These are phyloP conservation scores for Microcebus tavaratra DNA, from an alignment of 2,113 vertebrate genomes.

Conservation along the genomic window DNA sequence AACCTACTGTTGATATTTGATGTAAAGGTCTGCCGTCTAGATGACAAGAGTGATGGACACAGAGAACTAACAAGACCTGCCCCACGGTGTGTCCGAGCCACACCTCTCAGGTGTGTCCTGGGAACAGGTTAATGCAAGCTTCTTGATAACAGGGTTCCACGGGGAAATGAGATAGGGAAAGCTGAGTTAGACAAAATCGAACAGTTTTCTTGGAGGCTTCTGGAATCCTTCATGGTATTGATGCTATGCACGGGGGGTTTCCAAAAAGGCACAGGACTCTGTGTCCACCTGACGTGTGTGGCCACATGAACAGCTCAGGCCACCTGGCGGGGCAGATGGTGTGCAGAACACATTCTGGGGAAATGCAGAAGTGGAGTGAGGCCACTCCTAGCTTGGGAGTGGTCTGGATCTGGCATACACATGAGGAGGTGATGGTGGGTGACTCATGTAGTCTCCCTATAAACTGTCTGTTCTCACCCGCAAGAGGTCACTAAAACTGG, in stretches of 20 bases:
- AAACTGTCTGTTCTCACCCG: neutral
- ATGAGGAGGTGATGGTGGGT: too few relatives aligned
- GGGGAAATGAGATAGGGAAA: neutral
- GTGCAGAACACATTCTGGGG: neutral
- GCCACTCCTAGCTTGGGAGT: too few relatives aligned
- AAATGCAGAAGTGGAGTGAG: neutral
- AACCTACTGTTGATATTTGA: neutral
- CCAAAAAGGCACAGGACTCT: neutral
- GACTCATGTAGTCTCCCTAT: neutral
- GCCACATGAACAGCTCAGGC: too few relatives aligned
- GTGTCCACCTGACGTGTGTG: neutral
- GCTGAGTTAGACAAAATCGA: neutral
- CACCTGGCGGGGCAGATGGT: rapidly evolving
- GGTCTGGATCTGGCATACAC: too few relatives aligned
- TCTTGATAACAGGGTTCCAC: neutral
- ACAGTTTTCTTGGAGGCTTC: neutral
- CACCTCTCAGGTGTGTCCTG: too few relatives aligned
- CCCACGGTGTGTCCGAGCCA: rapidly evolving
- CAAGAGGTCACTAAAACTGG: neutral
- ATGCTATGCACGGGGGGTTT: neutral
- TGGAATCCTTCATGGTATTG: neutral
- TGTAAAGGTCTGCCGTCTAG: too few relatives aligned
- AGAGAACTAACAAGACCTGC: neutral
- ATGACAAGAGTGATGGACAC: neutral
- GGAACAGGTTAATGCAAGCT: too few relatives aligned